phyloP scores from a whole-genome alignment of 1,140 invertebrate species.

The Cydia strobilella region DNA sequence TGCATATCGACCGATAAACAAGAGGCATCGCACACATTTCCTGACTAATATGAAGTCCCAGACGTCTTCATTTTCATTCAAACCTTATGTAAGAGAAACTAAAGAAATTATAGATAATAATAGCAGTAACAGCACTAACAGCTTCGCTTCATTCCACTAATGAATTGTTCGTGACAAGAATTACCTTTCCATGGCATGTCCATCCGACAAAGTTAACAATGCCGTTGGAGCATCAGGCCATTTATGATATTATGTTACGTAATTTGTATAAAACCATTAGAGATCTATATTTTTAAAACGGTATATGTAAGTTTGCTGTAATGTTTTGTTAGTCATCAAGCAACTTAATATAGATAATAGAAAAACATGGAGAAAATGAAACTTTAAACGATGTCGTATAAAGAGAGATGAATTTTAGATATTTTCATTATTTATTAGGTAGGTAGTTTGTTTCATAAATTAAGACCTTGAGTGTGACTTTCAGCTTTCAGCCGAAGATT shows the following conservation, averaged over 20 bases:
- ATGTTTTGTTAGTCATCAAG: conserved; percentile 11
- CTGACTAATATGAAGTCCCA: conserved; percentile 62
- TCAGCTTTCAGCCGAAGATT: no score
- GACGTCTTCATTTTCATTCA: neutral
- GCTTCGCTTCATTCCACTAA: conserved; percentile 17
- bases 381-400: neutral
- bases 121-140: neutral
- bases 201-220: conserved; percentile 12
- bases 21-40: conserved; percentile 60
- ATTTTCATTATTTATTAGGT: no score
- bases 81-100: neutral
- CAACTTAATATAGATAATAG: neutral
- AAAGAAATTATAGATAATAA: conserved; percentile 16
- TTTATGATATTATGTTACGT: neutral
- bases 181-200: conserved; percentile 15
- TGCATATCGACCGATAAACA: conserved; percentile 83
- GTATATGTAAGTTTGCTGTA: neutral
- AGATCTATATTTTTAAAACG: neutral
- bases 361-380: neutral
- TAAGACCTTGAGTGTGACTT: no score
- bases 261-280: neutral
- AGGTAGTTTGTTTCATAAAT: no score
- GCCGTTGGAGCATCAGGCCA: neutral
- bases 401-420: neutral
- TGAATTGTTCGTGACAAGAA: conserved; percentile 21